Base-by-base conservation (phyloP, 2,113 vertebrate species). In the Perca schrenkii region DNA sequence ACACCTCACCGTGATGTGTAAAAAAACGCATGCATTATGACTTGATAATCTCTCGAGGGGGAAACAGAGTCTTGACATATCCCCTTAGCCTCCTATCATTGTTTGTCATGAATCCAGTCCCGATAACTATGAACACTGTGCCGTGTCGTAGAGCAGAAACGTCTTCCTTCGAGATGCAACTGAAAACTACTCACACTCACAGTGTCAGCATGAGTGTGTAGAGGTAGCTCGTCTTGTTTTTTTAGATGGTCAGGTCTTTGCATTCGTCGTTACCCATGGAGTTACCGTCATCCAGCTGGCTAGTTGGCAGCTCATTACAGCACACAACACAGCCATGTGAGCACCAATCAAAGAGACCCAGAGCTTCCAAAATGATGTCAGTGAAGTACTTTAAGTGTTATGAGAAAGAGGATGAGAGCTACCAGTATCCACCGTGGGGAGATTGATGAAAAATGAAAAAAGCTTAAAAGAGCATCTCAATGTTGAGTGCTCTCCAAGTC, bases 311-410 rank as follows among this genome's bases (percentile, higher is more conserved):
- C 92, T 94, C 86, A 68, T 85, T 25, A 74, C 79, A 83, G 82
- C 81, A 81, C 84, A 81, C 78, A n/a, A 82, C 84, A 25, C 83
- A 76, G 86, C 87, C 76, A 85, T 62, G 72, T 84, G 71, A 88
- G 79, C 83, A 78, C 88, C 90, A 85, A 86, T 90, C 92, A 90
- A 91, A 91, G 77, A 89, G 92, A 94, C 88, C 89, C 90, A 93
- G 91, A 94, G 91, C 94, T 94, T 94, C 93, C 93, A 92, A 92
- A 92, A 92, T 88, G 91, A 94, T 93, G 93, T 94, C 93, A 93
- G 88, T 88, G 52, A 84, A 83, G 86, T 79, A 80, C 74, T 85
- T 82, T 70, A 82, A 77, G 80, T 81, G 61, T 68, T 70, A 68
- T 0, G 49, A 65, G 46, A 76, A 67, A 56, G n/a, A 75, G n/a